These are phyloP conservation scores for Drosophila malerkotliana DNA, from an alignment of 1,140 invertebrate genomes.

Conservation along the genomic window DNA sequence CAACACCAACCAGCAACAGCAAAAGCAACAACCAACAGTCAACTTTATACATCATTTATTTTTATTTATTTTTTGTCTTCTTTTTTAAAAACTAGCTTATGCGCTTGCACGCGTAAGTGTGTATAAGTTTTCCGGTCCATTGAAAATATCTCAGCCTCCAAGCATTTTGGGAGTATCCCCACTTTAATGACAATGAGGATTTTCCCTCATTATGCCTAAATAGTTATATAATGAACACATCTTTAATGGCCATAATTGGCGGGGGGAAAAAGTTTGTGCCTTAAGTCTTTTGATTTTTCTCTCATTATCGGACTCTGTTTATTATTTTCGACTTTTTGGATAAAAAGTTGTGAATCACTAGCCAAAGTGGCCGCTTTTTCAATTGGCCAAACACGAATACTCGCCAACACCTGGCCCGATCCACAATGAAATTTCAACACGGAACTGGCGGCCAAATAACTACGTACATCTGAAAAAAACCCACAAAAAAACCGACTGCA, in stretches of 20 bases:
- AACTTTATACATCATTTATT: constrained; percentile 59
- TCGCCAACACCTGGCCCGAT: constrained; percentile 34
- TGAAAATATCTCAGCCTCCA: constrained; percentile 58
- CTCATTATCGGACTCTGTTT: neutral
- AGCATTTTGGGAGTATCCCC: constrained; percentile 11
- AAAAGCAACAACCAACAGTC: constrained; percentile 33
- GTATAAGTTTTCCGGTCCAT: constrained; percentile 74
- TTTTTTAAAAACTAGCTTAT: constrained; percentile 72
- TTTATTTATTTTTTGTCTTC: constrained; percentile 57
- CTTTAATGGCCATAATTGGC: constrained; percentile 8
- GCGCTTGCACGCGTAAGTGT: constrained; percentile 15
- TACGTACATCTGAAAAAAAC: constrained; percentile 4
- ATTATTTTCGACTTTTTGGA: constrained; percentile 39
- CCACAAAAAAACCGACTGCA: constrained; percentile 8
- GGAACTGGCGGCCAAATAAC: constrained; percentile 37
- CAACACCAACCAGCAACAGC: constrained; percentile 15
- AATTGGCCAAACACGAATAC: constrained; percentile 30
- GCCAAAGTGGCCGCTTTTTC: constrained; percentile 34
- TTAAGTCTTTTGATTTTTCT: constrained; percentile 72
- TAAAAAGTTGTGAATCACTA: constrained; percentile 49
- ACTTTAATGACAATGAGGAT: constrained; percentile 49
- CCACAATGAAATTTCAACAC: constrained; percentile 52
- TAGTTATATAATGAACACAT: constrained; percentile 45
- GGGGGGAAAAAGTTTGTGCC: constrained; percentile 56
- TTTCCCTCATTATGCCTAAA: constrained; percentile 66